These are phyloP conservation scores for Tetramorium alpestre DNA, from an alignment of 1,140 invertebrate species.

Conservation along the genomic window DNA sequence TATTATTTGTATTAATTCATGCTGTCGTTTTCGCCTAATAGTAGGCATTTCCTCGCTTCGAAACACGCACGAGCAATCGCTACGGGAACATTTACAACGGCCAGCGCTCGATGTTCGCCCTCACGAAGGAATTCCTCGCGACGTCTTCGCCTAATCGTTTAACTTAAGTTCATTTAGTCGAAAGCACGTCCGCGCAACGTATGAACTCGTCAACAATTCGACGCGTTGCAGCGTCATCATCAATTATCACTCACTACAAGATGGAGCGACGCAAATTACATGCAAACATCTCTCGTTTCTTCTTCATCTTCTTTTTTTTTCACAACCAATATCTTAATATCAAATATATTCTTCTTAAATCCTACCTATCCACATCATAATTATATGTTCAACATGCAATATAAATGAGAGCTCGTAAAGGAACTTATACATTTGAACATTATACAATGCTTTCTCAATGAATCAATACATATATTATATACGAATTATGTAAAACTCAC, in stretches of 20 bases:
- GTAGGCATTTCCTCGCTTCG: not conserved
- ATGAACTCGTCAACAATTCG: slow-evolving; percentile 54
- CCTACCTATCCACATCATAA: slow-evolving; percentile 38
- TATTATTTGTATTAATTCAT: not conserved
- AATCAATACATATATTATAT: slow-evolving; percentile 50
- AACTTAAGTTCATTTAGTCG: not conserved
- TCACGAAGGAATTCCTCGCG: slow-evolving; percentile 52
- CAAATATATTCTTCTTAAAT: slow-evolving; percentile 46
- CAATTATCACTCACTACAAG: slow-evolving; percentile 13
- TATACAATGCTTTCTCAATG: slow-evolving; percentile 35
- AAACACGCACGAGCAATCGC: slow-evolving; percentile 41
- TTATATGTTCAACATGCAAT: slow-evolving; percentile 50
- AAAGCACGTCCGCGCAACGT: slow-evolving; percentile 55
- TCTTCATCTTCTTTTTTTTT: not conserved
- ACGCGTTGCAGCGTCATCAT: slow-evolving; percentile 25
- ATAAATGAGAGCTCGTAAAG: slow-evolving; percentile 51
- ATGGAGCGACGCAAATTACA: slow-evolving; percentile 22
- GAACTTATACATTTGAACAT: slow-evolving; percentile 40
- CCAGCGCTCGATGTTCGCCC: slow-evolving; percentile 64
- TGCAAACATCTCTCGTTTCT: not conserved
- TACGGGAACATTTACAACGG: slow-evolving; percentile 64
- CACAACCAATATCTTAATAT: slow-evolving; percentile 59
- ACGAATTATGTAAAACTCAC: slow-evolving; percentile 37
- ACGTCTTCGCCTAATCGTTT: slow-evolving; percentile 17
- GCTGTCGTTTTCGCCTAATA: not conserved